These are phyloP conservation scores for Geothlypis trichas DNA, from an alignment of 2,113 vertebrate genomes.

Conservation along the genomic window DNA sequence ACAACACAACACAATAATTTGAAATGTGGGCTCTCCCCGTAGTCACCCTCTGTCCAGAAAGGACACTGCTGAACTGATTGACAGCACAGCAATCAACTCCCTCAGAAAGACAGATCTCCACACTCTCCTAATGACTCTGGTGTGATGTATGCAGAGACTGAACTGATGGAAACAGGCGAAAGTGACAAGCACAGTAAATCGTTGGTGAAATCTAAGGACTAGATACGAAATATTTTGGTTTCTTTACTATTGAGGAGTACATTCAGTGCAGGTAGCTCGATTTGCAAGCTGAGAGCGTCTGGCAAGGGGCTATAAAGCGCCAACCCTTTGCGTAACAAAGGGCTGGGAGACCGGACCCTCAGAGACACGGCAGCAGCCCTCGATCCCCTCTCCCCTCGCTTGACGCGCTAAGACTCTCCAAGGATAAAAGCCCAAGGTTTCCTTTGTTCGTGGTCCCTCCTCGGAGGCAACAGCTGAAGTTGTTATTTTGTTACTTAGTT, in stretches of 20 bases:
- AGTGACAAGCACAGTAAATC: not conserved
- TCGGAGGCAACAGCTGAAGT: not conserved
- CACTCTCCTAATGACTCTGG: not conserved
- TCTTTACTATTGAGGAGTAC: not conserved
- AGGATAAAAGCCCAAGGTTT: not conserved
- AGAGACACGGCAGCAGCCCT: not conserved
- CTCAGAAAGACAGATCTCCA: not conserved
- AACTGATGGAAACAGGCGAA: not conserved
- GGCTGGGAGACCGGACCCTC: not conserved
- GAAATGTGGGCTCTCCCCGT: not conserved
- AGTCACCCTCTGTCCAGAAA: not conserved
- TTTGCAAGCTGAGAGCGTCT: not conserved
- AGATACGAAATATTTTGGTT: not conserved
- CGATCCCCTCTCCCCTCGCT: not conserved
- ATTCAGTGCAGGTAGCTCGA: not conserved
- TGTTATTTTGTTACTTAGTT: not conserved
- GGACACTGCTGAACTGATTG: not conserved
- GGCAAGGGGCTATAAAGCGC: not conserved
- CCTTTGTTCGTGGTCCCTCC: not conserved
- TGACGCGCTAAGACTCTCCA: fast-evolving
- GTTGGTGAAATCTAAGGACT: not conserved
- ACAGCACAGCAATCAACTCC: not conserved
- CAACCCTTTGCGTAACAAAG: not conserved
- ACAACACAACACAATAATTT: fast-evolving
- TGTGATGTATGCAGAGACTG: not conserved